A percentile compares a stretch with the other conserved stretches of the same genome.
These are phyloP conservation scores for Sebastes goodei DNA, from an alignment of 2,797 vertebrate genomes.

Conservation along the genomic window DNA sequence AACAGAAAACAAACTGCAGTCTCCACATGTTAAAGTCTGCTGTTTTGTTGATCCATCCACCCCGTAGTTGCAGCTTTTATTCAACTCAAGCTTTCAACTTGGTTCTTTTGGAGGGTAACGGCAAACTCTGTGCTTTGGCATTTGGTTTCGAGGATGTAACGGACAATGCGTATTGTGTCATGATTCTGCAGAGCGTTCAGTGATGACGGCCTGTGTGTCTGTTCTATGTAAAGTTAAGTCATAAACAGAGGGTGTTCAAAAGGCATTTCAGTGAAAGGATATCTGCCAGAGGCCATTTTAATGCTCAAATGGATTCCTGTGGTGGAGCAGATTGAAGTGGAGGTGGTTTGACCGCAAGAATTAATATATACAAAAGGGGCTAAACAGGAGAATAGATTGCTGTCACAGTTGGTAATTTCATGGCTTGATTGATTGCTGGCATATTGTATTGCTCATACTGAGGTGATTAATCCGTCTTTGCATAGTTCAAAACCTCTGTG, in stretches of 20 bases:
- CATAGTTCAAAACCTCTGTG: constrained; percentile 76
- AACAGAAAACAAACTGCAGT: not conserved
- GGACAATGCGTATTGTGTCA: not conserved
- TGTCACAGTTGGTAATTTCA: constrained; percentile 72
- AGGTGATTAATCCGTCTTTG: constrained; percentile 79
- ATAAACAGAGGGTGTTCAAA: constrained; percentile 35
- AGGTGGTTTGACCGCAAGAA: constrained; percentile 69
- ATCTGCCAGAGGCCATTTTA: constrained; percentile 60
- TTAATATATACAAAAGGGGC: constrained; percentile 69
- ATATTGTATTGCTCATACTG: constrained; percentile 73
- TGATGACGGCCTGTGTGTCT: constrained; percentile 13
- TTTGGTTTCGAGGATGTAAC: not conserved
- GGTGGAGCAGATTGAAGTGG: constrained; percentile 68
- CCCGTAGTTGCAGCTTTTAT: not conserved
- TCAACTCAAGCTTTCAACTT: not conserved
- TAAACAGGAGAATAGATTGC: constrained; percentile 75
- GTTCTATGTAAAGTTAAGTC: constrained; percentile 27
- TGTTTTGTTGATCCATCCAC: not conserved
- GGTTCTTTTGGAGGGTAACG: not conserved
- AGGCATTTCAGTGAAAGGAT: constrained; percentile 49
- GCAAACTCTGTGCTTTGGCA: not conserved
- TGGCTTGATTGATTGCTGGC: constrained; percentile 76
- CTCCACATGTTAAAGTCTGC: not conserved
- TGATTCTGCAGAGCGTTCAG: not conserved
- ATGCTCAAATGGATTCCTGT: constrained; percentile 67